A percentile compares a stretch with the other conserved stretches of the same genome.
Conservation (phyloP, 2,113 vertebrate species). For the Pomatorhinus ruficollis region DNA sequence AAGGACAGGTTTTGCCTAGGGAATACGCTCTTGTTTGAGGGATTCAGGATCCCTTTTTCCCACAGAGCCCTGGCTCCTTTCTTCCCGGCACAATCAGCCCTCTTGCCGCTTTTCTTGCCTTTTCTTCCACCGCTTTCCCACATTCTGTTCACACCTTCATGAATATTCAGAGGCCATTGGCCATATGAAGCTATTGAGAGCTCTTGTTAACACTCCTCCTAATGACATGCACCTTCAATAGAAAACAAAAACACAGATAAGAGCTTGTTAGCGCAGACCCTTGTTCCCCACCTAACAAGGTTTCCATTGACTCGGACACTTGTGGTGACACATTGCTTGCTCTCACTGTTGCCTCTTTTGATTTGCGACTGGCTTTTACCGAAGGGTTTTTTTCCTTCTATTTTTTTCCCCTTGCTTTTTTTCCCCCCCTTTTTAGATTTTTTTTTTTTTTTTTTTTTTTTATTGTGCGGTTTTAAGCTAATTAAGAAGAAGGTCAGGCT, state of each 20-base stretch:
- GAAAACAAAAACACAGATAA: slow-evolving; percentile 68
- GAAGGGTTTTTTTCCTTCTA: neutral
- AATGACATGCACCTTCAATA: slow-evolving; percentile 66
- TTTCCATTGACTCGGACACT: slow-evolving; percentile 67
- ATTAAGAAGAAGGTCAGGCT: slow-evolving; percentile 55
- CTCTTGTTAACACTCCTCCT: slow-evolving; percentile 68
- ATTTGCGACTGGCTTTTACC: slow-evolving; percentile 27
- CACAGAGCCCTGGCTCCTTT: slow-evolving; percentile 27
- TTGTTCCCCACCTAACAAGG: slow-evolving; percentile 66
- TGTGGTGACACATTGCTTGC: slow-evolving; percentile 65
- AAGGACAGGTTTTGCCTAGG: slow-evolving; percentile 15
- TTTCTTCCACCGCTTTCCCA: slow-evolving; percentile 64
- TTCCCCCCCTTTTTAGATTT: neutral
- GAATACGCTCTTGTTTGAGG: slow-evolving; percentile 15
- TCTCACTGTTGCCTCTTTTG: slow-evolving; percentile 60
- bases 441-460: neutral
- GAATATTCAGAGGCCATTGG: slow-evolving; percentile 68
- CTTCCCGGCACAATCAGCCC: slow-evolving; percentile 34
- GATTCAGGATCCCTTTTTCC: slow-evolving; percentile 50
- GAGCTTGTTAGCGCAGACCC: slow-evolving; percentile 61
- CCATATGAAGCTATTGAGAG: slow-evolving; percentile 61
- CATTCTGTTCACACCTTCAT: slow-evolving; percentile 69
- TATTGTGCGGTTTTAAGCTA: slow-evolving; percentile 50
- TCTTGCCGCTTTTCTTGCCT: slow-evolving; percentile 26
- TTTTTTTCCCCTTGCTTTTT: neutral